Evolutionary conservation across 2,888 invertebrate species (phyloP).

Genomic region (Trachelus stipa): DNA sequence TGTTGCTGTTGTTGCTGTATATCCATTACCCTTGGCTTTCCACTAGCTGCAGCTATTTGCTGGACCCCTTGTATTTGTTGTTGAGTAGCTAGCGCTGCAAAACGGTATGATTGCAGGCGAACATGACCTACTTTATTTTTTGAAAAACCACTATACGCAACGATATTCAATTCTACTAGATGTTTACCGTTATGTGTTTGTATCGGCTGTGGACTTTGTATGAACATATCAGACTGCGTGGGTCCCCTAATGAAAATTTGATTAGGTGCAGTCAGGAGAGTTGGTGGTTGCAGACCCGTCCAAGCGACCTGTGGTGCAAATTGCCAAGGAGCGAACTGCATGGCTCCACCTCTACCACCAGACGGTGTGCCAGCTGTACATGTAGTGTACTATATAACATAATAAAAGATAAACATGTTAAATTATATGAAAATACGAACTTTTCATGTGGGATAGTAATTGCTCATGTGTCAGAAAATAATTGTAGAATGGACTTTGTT

Average conservation of each 20-base stretch:
- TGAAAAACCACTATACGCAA: background rate
- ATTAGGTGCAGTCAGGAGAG: conserved; percentile 78
- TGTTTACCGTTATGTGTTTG: conserved; percentile 75
- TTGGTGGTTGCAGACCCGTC: conserved; percentile 79
- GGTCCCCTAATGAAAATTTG: conserved; percentile 86
- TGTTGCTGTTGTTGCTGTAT: conserved; percentile 64
- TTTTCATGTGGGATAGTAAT: background rate
- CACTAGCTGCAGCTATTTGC: conserved; percentile 63
- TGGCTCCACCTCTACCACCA: conserved; percentile 62
- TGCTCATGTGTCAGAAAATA: background rate
- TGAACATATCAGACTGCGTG: conserved; percentile 85
- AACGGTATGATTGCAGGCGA: background rate
- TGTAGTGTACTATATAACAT: conserved; percentile 67
- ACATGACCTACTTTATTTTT: background rate
- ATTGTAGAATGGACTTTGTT: background rate
- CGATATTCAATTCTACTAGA: background rate
- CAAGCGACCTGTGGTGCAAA: conserved; percentile 82
- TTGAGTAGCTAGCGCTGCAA: conserved; percentile 64
- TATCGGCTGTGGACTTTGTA: conserved; percentile 80
- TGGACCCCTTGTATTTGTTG: conserved; percentile 64
- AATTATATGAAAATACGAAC: conserved; percentile 1
- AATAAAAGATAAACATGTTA: conserved; percentile 14
- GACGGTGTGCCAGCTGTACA: conserved; percentile 61
- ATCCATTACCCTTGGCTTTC: conserved; percentile 61
- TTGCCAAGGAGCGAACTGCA: conserved; percentile 85